Conservation (phyloP, 2,888 invertebrate genomes). For the Ptycholaimellus sp. region DNA sequence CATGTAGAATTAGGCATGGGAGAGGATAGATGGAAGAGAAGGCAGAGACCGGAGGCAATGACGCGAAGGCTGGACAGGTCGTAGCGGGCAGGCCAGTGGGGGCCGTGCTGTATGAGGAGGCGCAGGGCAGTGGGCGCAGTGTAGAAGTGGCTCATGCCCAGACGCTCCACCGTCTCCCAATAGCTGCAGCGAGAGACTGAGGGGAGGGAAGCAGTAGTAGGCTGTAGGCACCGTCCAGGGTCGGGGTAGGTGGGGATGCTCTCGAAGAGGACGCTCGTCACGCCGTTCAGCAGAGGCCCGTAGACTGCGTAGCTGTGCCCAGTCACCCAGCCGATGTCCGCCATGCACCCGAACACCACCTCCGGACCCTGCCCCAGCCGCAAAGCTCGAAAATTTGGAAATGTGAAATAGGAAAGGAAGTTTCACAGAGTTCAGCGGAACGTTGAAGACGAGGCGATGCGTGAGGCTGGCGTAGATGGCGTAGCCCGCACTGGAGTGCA, state of each 20-base stretch:
- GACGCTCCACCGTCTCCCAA: constrained; percentile 33
- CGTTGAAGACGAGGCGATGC: constrained; percentile 32
- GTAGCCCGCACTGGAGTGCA: constrained; percentile 31
- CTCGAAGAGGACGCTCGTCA: constrained; percentile 33
- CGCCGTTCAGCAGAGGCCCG: constrained; percentile 34
- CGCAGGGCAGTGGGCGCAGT: constrained; percentile 89
- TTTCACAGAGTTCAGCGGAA: no score
- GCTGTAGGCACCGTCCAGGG: no score
- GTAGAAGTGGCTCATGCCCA: constrained; percentile 42
- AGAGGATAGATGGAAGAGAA: no score
- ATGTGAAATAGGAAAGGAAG: no score
- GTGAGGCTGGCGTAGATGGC: constrained; percentile 29
- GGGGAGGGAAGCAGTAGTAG: no score
- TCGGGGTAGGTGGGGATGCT: constrained; percentile 33
- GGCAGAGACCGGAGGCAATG: constrained; percentile 62
- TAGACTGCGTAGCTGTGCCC: constrained; percentile 32
- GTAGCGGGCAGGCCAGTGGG: constrained; percentile 50
- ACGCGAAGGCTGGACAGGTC: constrained; percentile 43
- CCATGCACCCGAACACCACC: constrained; percentile 33
- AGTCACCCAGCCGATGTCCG: constrained; percentile 34
- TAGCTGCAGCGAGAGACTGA: no score
- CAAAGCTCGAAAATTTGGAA: no score
- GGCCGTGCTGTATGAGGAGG: constrained; percentile 75
- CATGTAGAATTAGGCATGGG: no score
- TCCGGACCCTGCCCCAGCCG: no score